Evolutionary conservation across 2,797 vertebrate species (phyloP).

Genomic region (Alouatta caraya): DNA sequence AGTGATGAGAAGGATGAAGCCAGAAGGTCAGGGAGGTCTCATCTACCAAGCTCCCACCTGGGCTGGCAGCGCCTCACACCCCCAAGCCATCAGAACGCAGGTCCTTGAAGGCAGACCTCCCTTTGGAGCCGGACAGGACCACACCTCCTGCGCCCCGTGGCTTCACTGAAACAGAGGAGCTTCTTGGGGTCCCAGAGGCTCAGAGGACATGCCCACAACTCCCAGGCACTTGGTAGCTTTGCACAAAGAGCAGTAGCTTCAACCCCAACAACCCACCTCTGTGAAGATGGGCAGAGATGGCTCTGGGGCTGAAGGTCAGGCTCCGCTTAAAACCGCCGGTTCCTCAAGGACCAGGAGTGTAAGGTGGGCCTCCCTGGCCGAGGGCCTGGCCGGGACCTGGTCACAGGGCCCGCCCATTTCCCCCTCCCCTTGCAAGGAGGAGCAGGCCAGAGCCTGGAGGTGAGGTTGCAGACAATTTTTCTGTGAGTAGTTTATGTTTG

Average conservation of each 20-base stretch:
- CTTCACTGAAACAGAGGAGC: neutral
- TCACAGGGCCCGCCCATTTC: fast-evolving
- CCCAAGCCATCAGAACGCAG: neutral
- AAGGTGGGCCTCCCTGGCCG: neutral
- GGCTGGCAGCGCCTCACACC: neutral
- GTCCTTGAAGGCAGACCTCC: neutral
- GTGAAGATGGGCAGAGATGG: too few relatives aligned
- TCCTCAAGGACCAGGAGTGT: neutral
- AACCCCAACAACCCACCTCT: neutral
- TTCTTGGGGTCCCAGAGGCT: neutral
- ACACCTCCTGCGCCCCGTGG: neutral
- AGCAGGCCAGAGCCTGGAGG: neutral
- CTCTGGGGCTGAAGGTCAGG: too few relatives aligned
- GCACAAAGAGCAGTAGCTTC: neutral
- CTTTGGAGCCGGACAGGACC: neutral
- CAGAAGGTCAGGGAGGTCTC: neutral
- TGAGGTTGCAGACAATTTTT: neutral
- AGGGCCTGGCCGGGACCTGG: neutral
- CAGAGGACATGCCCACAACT: neutral
- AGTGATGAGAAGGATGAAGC: neutral
- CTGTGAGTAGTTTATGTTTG: neutral
- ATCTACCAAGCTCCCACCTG: neutral
- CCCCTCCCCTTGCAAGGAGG: neutral
- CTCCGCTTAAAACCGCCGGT: too few relatives aligned
- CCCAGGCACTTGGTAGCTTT: neutral